Percentiles rank a stretch among this genome's conserved stretches.
These are phyloP conservation scores for Baryphthengus martii DNA, from an alignment of 2,113 vertebrate genomes.

Conservation along the genomic window DNA sequence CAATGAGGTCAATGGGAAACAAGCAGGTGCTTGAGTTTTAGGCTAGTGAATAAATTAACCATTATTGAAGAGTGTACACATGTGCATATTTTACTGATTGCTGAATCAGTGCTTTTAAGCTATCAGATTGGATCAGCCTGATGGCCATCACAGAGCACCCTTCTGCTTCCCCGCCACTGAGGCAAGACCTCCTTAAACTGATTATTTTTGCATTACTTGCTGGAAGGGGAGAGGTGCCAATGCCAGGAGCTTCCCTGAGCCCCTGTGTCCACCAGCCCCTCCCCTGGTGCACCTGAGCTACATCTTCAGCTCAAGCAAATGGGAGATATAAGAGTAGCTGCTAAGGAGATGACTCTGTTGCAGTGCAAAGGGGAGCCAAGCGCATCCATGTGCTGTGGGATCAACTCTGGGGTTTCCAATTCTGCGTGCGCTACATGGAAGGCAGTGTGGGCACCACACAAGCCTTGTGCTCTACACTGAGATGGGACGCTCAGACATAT, in stretches of 20 bases:
- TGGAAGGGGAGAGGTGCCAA: neutral
- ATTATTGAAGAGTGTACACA: neutral
- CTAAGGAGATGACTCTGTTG: neutral
- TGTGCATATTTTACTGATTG: neutral
- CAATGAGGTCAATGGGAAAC: neutral
- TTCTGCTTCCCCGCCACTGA: neutral
- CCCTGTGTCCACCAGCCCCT: neutral
- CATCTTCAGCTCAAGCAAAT: neutral
- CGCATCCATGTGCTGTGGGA: fast-evolving
- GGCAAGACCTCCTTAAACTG: neutral
- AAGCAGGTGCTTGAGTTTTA: neutral
- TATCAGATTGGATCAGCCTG: neutral
- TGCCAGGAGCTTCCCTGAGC: neutral
- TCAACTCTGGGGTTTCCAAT: neutral
- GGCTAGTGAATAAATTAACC: neutral
- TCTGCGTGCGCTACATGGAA: fast-evolving
- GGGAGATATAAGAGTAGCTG: neutral
- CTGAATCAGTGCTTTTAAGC: neutral
- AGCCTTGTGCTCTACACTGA: neutral
- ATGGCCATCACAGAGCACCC: neutral
- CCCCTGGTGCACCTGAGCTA: neutral
- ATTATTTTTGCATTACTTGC: neutral
- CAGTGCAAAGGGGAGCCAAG: neutral
- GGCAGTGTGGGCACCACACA: fast-evolving
- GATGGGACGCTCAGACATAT: neutral